These are phyloP conservation scores for Chondrilla cf. caribensis DNA, from an alignment of 37 sponge, comb jelly and placozoan species.

Conservation along the genomic window DNA sequence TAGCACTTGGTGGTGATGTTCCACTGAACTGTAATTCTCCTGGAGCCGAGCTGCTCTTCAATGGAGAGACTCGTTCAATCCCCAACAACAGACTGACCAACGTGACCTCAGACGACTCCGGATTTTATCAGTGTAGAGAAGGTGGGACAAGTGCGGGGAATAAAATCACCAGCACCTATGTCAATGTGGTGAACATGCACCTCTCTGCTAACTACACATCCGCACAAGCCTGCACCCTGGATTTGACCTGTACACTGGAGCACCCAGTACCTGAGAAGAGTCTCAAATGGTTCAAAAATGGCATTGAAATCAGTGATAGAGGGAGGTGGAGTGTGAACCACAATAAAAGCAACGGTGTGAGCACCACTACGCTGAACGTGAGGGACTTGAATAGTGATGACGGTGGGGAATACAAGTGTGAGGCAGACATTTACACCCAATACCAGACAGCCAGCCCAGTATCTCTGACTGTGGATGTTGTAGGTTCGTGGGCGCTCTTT, in stretches of 20 bases:
- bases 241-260: background rate
- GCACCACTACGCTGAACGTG: too few species aligned
- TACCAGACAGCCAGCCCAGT: too few species aligned
- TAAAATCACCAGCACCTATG: background rate
- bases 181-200: background rate
- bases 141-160: background rate
- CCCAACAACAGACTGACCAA: background rate
- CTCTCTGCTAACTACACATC: background rate
- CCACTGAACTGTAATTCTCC: background rate
- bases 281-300: background rate
- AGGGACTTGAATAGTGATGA: too few species aligned
- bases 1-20: too few species aligned
- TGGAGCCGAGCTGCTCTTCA: background rate
- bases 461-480: too few species aligned
- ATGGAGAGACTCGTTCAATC: background rate
- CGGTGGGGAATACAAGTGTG: too few species aligned
- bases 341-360: background rate
- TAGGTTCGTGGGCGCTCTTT: too few species aligned
- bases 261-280: background rate
- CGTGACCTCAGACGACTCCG: background rate
- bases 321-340: background rate
- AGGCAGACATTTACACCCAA: too few species aligned
- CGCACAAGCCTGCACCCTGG: background rate
- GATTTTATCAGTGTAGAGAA: constrained; percentile 6
- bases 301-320: background rate